Evolutionary conservation across 1,140 invertebrate species (phyloP).

Genomic region (Branchinecta lindahli): DNA sequence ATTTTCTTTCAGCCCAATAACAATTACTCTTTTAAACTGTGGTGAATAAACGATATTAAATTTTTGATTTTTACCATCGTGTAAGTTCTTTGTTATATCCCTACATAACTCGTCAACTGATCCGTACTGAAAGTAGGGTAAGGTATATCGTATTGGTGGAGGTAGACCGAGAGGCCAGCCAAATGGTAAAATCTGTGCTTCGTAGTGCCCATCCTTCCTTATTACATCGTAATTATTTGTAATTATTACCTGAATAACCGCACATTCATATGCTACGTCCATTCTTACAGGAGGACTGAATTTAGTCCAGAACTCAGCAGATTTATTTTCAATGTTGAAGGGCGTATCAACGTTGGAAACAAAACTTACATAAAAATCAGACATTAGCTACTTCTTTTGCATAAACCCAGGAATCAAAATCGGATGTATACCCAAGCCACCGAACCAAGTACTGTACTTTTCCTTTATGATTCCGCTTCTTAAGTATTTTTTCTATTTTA

Average conservation of each 20-base stretch:
- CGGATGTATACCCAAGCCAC: not conserved
- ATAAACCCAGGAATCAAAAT: not conserved
- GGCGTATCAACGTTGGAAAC: not conserved
- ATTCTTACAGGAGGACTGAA: not conserved
- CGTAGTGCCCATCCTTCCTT: not conserved
- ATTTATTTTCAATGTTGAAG: not conserved
- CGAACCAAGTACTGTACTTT: not conserved
- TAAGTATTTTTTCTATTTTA: not conserved
- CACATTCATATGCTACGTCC: not conserved
- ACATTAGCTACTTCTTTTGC: not conserved
- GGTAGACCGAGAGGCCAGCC: not conserved
- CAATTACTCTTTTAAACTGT: not conserved
- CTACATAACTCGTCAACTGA: not conserved
- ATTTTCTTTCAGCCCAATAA: not conserved
- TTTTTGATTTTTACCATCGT: not conserved
- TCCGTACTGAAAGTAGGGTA: not conserved
- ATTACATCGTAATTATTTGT: not conserved
- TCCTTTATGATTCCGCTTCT: not conserved
- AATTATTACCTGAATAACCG: not conserved
- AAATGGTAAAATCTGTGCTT: not conserved
- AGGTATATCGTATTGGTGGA: not conserved
- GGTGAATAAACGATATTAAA: not conserved
- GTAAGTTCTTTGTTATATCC: not conserved
- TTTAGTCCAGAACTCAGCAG: not conserved
- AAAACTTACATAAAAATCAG: constrained; percentile 2